phyloP scores from a whole-genome alignment of 2,113 vertebrate species.

The Alexandromys fortis region DNA sequence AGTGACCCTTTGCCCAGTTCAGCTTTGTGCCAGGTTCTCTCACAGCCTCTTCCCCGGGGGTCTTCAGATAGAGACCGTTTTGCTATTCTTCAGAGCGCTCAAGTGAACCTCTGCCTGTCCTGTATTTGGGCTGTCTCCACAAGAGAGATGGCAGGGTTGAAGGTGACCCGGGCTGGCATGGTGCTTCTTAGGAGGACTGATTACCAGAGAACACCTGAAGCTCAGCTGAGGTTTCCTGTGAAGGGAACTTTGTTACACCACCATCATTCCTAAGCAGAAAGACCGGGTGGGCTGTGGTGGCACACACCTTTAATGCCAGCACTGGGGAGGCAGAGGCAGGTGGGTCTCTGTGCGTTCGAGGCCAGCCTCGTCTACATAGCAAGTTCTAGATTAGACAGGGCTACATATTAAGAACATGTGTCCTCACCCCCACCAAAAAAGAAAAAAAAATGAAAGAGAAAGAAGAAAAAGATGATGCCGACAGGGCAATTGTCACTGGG shows the following conservation, averaged over 20 bases:
- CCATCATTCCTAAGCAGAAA: neutral
- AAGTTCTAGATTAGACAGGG: neutral
- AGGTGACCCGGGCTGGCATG: neutral
- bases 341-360: neutral
- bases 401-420: neutral
- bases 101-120: neutral
- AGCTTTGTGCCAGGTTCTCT: neutral
- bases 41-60: no score
- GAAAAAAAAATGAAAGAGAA: neutral
- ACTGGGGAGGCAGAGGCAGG: neutral
- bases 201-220: neutral
- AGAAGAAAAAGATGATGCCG: neutral
- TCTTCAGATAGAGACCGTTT: neutral
- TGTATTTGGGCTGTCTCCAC: neutral
- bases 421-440: neutral
- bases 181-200: no score
- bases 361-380: neutral
- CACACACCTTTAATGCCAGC: neutral
- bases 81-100: neutral
- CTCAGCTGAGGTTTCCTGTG: accelerated
- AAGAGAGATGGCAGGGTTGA: neutral
- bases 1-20: neutral
- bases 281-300: neutral
- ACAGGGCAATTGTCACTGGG: neutral
- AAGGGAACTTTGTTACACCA: neutral